Evolutionary conservation across 2,113 vertebrate genomes (phyloP).

Genomic region (Heterochromis multidens): DNA sequence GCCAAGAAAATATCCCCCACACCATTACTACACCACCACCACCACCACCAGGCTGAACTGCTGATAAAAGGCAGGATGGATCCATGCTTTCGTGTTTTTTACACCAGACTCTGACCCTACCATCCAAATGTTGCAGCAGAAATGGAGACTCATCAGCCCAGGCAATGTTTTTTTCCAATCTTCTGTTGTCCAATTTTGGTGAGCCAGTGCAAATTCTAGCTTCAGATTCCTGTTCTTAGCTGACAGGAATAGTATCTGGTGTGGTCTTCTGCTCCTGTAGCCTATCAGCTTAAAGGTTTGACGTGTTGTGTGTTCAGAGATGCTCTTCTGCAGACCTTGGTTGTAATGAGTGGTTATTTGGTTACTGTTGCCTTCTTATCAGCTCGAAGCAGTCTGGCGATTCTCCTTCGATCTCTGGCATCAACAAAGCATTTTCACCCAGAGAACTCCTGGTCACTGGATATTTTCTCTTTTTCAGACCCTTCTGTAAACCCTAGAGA

Average conservation of each 20-base stretch:
- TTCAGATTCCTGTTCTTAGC: not conserved
- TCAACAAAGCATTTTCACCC: not conserved
- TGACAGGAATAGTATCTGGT: not conserved
- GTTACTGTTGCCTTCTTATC: not conserved
- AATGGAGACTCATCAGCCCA: not conserved
- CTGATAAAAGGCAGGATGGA: not conserved
- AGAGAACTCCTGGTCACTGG: not conserved
- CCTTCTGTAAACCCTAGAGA: not conserved
- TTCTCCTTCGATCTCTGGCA: not conserved
- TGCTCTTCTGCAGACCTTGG: not conserved
- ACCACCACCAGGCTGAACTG: not conserved
- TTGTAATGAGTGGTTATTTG: not conserved
- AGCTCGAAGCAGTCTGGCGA: not conserved
- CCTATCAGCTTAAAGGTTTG: not conserved
- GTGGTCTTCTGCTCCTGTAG: not conserved
- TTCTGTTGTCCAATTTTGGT: not conserved
- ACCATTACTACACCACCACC: not conserved
- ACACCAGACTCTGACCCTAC: not conserved
- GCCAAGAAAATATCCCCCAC: not conserved
- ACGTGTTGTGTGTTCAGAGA: not conserved
- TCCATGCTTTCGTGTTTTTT: not conserved
- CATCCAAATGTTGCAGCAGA: not conserved
- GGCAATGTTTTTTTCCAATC: not conserved
- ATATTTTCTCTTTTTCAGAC: not conserved
- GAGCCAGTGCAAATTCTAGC: not conserved